Percentiles rank a stretch among this genome's conserved stretches.
Evolutionary conservation across 2,113 vertebrate species (phyloP).

Genomic region (Erpornis zantholeuca): DNA sequence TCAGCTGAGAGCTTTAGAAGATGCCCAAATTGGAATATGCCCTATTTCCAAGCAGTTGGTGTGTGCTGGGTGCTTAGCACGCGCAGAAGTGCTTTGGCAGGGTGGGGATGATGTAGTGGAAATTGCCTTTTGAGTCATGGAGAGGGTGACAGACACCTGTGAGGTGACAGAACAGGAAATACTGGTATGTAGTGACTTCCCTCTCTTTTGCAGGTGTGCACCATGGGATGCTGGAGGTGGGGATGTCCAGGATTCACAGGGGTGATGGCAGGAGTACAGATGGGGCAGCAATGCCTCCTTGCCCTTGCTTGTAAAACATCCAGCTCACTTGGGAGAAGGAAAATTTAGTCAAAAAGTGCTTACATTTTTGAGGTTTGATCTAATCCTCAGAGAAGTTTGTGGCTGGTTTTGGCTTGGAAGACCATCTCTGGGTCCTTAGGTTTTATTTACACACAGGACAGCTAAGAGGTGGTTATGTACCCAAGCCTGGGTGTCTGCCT

Average conservation of each 20-base stretch:
- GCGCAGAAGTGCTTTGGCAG: background rate
- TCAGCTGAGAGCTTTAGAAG: background rate
- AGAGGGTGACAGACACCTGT: background rate
- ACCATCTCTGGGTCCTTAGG: background rate
- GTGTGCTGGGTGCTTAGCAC: background rate
- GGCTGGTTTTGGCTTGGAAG: background rate
- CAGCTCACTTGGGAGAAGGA: background rate
- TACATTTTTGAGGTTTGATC: background rate
- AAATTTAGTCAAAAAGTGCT: background rate
- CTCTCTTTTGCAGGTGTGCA: rapidly evolving
- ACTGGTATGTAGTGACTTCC: background rate
- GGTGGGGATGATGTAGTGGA: rapidly evolving
- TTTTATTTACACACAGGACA: background rate
- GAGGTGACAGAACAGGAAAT: background rate
- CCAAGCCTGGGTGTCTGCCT: background rate
- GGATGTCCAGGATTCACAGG: background rate
- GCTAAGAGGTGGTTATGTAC: background rate
- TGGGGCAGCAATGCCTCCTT: background rate
- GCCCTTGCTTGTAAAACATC: background rate
- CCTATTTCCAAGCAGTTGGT: rapidly evolving
- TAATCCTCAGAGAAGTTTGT: background rate
- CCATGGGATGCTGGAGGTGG: background rate
- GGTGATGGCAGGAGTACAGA: rapidly evolving
- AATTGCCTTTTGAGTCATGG: background rate
- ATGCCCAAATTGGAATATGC: background rate